phyloP scores from a whole-genome alignment of 2,113 vertebrate genomes.

The Benitochromis conjunctus region DNA sequence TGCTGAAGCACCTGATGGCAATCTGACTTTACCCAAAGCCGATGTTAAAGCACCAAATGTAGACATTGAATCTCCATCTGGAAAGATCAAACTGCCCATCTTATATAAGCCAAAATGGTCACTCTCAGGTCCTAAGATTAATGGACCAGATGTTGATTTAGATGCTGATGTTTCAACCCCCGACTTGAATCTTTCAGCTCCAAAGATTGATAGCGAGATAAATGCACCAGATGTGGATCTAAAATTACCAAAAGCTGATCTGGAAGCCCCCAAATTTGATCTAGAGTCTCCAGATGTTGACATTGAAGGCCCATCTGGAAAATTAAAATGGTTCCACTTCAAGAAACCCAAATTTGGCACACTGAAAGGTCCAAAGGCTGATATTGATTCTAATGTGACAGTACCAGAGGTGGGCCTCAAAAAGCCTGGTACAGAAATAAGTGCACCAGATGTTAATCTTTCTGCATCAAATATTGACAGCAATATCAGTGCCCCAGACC shows the following conservation, averaged over 20 bases:
- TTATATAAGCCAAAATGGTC: conserved; percentile 54
- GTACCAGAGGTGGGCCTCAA: conserved; percentile 33
- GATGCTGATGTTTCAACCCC: conserved; percentile 41
- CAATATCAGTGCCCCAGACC: conserved; percentile 22
- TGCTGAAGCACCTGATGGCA: conserved; percentile 28
- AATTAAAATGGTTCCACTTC: conserved; percentile 50
- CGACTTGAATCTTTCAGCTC: conserved; percentile 44
- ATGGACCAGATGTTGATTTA: conserved; percentile 43
- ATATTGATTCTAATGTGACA: conserved; percentile 39
- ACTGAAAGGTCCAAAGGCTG: conserved; percentile 32
- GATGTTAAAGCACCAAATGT: conserved; percentile 34
- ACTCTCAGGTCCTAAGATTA: conserved; percentile 26
- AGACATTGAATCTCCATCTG: conserved; percentile 36
- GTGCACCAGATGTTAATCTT: conserved; percentile 29
- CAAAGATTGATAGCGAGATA: conserved; percentile 47
- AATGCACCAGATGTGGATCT: conserved; percentile 47
- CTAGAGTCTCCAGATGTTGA: conserved; percentile 48
- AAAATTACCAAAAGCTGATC: conserved; percentile 47
- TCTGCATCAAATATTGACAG: conserved; percentile 40
- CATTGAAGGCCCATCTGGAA: conserved; percentile 48
- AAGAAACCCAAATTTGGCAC: conserved; percentile 57
- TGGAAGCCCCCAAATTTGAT: conserved; percentile 42
- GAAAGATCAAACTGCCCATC: conserved; percentile 54
- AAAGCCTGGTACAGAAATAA: conserved; percentile 32
- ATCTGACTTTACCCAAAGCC: conserved; percentile 46